Evolutionary conservation across 1,140 invertebrate genomes (phyloP), one percentile per base, ranked within the genome.

Genomic region (Homalodisca vitripennis): DNA sequence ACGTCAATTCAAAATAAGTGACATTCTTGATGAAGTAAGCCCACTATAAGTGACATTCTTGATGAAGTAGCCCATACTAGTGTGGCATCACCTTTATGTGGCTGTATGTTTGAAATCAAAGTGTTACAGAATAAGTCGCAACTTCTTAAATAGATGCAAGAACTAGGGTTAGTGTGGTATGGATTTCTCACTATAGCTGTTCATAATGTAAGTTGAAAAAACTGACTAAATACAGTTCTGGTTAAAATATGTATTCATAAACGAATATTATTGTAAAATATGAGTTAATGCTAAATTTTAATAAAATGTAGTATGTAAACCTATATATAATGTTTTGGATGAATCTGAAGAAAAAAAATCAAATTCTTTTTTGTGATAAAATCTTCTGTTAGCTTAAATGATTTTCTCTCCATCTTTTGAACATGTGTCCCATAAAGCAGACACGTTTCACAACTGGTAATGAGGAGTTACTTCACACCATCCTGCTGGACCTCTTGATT

Each of bases 401-500:
- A 17, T 10, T 6, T 6, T 41, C 6, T 10, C 17, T 41, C 6
- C 34, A 6, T 17, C 17, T 41, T 41, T 10, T 41, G 6, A 17
- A 22, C n/a, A n/a, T 14, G 17, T 14, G 48, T 51, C 48, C 48
- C 48, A 30, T 60, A 60, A 60, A 60, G 14, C 55, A n/a, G n/a
- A 60, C 22, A 20, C 22, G 48, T 51, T 51, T 51, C 48, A 6
- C 48, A 51, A 60, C 6, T 12, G 24, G 26, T 60, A 27, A 29
- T 30, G 14, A 60, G 24, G 24, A 12, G n/a, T 60, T 60, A 60
- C 55, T 60, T 29, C 55, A 60, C 55, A 60, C 55, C 55, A n/a
- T n/a, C n/a, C n/a, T n/a, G n/a, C n/a, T n/a, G n/a, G n/a, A n/a
- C n/a, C n/a, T n/a, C n/a, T n/a, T n/a, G 55, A 60, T 60, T 60